Evolutionary conservation across 2,888 invertebrate genomes (phyloP).

Genomic region (Acronicta aceris): DNA sequence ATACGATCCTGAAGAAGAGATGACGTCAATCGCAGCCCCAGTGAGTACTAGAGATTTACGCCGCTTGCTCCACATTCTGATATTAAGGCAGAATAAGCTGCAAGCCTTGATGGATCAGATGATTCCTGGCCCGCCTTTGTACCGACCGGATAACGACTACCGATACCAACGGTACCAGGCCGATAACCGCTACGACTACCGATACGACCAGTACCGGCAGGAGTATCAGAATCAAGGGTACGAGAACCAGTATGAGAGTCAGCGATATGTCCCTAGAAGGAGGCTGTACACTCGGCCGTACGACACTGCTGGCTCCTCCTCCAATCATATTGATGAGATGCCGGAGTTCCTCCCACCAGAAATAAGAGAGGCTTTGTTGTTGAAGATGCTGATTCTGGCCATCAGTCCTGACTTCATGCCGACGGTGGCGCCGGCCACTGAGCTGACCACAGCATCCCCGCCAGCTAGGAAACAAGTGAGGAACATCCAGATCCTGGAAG

Average conservation of each 20-base stretch:
- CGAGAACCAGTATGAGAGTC: slow-evolving; percentile 84
- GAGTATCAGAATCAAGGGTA: slow-evolving; percentile 82
- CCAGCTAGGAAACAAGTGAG: slow-evolving; percentile 89
- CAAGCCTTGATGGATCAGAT: slow-evolving; percentile 88
- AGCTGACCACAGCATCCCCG: slow-evolving; percentile 86
- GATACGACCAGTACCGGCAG: slow-evolving; percentile 78
- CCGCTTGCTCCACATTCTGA: slow-evolving; percentile 90
- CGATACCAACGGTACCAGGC: slow-evolving; percentile 81
- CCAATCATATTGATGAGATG: slow-evolving; percentile 83
- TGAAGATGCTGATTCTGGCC: slow-evolving; percentile 93
- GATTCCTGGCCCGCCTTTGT: slow-evolving; percentile 76
- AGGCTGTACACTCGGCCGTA: slow-evolving; percentile 78
- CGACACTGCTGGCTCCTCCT: slow-evolving; percentile 78
- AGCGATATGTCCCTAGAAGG: slow-evolving; percentile 82
- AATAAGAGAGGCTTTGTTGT: slow-evolving; percentile 91
- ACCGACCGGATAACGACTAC: slow-evolving; percentile 70
- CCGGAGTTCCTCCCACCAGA: slow-evolving; percentile 92
- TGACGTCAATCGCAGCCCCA: slow-evolving; percentile 91
- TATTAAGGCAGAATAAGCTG: slow-evolving; percentile 90
- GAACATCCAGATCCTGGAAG: slow-evolving; percentile 92
- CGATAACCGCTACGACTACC: slow-evolving; percentile 77
- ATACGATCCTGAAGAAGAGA: slow-evolving; percentile 87
- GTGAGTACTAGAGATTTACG: slow-evolving; percentile 93
- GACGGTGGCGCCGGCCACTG: slow-evolving; percentile 79
- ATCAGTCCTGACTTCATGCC: slow-evolving; percentile 90